Conservation (phyloP, 92 coral and sea anemone species). For the Desmophyllum pertusum region DNA sequence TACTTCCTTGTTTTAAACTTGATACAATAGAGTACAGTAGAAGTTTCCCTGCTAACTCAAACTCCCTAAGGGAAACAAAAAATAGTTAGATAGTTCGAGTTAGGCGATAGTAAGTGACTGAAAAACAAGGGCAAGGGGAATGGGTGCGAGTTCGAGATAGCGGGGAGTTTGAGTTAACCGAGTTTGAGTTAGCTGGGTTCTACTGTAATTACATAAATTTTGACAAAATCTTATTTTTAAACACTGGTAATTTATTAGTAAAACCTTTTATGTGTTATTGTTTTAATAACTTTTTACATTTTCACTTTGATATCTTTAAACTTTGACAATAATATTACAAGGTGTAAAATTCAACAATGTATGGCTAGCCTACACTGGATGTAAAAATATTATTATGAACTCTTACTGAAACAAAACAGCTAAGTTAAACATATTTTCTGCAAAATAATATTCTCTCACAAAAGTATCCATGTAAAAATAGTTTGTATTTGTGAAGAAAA, state of each 20-base stretch:
- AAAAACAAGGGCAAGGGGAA: no score
- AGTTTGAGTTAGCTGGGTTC: no score
- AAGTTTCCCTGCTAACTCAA: no score
- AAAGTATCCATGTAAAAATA: not conserved
- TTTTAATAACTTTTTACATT: not conserved
- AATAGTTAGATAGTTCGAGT: no score
- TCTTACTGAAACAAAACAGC: not conserved
- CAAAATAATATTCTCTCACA: not conserved
- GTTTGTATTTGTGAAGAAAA: no score
- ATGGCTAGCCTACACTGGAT: not conserved
- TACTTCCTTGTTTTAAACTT: not conserved
- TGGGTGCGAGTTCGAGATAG: no score
- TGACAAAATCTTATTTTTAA: not conserved
- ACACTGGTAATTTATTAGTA: not conserved
- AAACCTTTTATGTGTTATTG: no score
- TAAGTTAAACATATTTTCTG: not conserved
- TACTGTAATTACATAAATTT: no score
- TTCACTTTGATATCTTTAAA: not conserved
- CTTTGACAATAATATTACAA: no score
- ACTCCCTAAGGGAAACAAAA: no score
- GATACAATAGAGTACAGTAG: not conserved
- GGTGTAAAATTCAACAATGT: not conserved
- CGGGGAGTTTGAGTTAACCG: no score
- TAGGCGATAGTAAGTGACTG: no score
- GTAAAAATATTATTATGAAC: not conserved